These are phyloP conservation scores for Alauda arvensis DNA, from an alignment of 2,797 vertebrate species.

Conservation along the genomic window DNA sequence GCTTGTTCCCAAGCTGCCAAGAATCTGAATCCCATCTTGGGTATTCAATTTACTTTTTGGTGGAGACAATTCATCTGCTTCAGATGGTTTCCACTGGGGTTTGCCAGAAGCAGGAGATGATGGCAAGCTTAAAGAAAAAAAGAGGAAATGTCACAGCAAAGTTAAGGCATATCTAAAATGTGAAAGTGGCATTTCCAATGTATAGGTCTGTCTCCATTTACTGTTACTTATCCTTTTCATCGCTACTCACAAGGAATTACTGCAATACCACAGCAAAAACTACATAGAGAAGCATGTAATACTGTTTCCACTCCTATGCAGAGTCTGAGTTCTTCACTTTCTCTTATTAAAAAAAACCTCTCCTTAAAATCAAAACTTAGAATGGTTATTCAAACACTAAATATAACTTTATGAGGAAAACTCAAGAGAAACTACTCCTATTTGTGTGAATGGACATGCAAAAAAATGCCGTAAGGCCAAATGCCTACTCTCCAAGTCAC, in stretches of 20 bases:
- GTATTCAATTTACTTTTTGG: slow-evolving; percentile 70
- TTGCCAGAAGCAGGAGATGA: slow-evolving; percentile 82
- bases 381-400: not conserved
- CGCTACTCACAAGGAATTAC: not conserved
- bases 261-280: not conserved
- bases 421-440: not conserved
- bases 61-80: slow-evolving; percentile 66
- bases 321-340: not conserved
- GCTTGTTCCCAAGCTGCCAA: slow-evolving; percentile 57
- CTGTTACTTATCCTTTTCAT: not conserved
- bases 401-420: not conserved
- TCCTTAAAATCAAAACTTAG: not conserved
- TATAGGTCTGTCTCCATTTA: not conserved
- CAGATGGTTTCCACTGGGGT: slow-evolving; percentile 75
- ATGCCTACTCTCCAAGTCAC: not conserved
- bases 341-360: not conserved
- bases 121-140: slow-evolving; percentile 77
- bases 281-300: not conserved
- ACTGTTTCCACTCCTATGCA: not conserved
- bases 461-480: not conserved
- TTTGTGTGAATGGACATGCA: not conserved
- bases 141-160: slow-evolving; percentile 7
- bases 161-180: slow-evolving; percentile 25
- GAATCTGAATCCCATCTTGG: slow-evolving; percentile 73
- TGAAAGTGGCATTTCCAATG: not conserved